Evolutionary conservation across 2,888 invertebrate species (phyloP).

Genomic region (Drosophila rellima): DNA sequence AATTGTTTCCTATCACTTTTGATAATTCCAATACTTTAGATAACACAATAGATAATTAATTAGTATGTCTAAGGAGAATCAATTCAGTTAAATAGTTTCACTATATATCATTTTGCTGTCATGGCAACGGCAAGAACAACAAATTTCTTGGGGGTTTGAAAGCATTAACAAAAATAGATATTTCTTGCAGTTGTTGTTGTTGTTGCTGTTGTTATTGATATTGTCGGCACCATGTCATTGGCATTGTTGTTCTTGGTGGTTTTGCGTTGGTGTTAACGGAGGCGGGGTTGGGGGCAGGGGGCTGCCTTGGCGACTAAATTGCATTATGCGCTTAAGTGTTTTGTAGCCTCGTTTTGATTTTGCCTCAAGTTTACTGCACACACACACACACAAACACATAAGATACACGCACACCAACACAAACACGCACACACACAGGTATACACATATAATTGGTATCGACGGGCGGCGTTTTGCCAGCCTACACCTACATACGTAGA

Average conservation of each 20-base stretch:
- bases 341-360: constrained; percentile 74
- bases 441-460: constrained; percentile 39
- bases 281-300: constrained; percentile 8
- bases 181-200: constrained; percentile 9
- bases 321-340: constrained; percentile 78
- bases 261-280: neutral
- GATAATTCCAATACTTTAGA: constrained; percentile 22
- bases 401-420: constrained; percentile 25
- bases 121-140: constrained; percentile 29
- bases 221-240: constrained; percentile 58
- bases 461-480: constrained; percentile 28
- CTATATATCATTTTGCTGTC: constrained; percentile 28
- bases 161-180: constrained; percentile 45
- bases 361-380: constrained; percentile 69
- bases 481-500: constrained; percentile 37
- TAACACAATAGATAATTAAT: constrained; percentile 26
- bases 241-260: constrained; percentile 48
- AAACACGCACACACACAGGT: constrained; percentile 23
- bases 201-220: constrained; percentile 37
- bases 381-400: constrained; percentile 28
- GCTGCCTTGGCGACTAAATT: constrained; percentile 69
- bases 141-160: constrained; percentile 23
- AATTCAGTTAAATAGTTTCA: constrained; percentile 8
- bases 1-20: neutral
- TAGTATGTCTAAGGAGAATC: constrained; percentile 2